These are phyloP conservation scores for Sterna hirundo DNA, from an alignment of 2,113 vertebrate species.

Conservation along the genomic window DNA sequence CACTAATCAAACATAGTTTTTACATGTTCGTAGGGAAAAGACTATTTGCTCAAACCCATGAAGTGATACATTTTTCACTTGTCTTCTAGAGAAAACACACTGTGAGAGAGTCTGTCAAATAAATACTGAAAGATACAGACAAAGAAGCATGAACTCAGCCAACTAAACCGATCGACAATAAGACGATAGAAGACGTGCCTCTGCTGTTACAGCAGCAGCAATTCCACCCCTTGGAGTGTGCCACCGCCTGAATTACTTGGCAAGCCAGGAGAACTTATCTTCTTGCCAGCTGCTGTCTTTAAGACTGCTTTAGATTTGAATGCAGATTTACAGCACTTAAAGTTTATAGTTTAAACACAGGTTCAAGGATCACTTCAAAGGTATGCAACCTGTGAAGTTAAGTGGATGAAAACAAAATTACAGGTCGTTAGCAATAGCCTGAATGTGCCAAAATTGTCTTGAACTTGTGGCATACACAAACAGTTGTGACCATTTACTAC, in stretches of 20 bases:
- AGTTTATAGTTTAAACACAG: conserved; percentile 48
- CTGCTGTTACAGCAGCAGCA: not conserved
- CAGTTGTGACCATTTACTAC: not conserved
- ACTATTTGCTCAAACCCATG: not conserved
- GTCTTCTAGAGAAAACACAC: not conserved
- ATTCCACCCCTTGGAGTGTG: not conserved
- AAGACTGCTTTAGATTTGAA: conserved; percentile 45
- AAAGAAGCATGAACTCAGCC: conserved; percentile 2
- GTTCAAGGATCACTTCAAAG: conserved; percentile 43
- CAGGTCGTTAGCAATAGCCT: not conserved
- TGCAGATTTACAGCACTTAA: conserved; percentile 41
- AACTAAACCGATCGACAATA: not conserved
- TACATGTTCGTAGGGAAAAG: not conserved
- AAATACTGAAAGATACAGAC: conserved; percentile 40
- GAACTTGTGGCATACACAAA: not conserved
- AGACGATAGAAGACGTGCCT: not conserved
- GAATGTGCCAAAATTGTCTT: not conserved
- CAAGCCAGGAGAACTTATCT: conserved; percentile 7
- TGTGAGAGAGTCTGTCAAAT: conserved; percentile 28
- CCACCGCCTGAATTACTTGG: conserved; percentile 17
- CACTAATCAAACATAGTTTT: not conserved
- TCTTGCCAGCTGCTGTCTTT: conserved; percentile 39
- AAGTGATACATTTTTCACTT: not conserved
- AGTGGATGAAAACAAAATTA: not conserved
- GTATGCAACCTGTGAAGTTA: conserved; percentile 27